Base-by-base conservation (phyloP, 2,888 invertebrate species). In the Hetaerina titia region DNA sequence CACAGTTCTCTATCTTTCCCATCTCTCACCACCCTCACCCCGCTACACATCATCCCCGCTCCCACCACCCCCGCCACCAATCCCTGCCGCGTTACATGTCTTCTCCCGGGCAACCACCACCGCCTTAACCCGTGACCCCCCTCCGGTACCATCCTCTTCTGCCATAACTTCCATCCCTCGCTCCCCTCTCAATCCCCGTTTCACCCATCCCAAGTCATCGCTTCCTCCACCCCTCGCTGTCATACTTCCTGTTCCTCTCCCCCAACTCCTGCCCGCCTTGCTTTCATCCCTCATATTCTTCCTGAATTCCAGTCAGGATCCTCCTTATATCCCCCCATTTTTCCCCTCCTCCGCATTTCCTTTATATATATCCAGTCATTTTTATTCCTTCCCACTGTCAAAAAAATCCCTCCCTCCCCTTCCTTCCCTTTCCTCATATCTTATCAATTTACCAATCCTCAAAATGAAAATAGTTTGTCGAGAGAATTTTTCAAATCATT, bases 301-400 rank as follows among this genome's bases (percentile, higher is more conserved):
- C 92, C 69, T 56, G 69, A 92, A 92, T 92, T 92, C 92, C 69
- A 69, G 64, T 69, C 92, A 92, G 56, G 92, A 92, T 92, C 74
- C 92, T 45, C 69, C 74, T 74, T 92, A 92, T 69, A 92, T 56
- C 92, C 90, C 25, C 45, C 45, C 63, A 45, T 63, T 45, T 45
- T 45, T 64, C 63, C 90, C 25, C 17, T 45, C 90, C 45, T 13
- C 90, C 56, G 69, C 13, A 45, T 45, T 45, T 4, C 45, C 45
- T 45, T 45, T 45, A 45, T 45, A 45, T 45, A 45, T 45, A 45
- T 45, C 45, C 45, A 4, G 45, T 4, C 45, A 45, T 45, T 45
- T 4, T 45, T 45, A 45, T 4, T 45, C 45, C 45, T 45, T 45
- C 45, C 45, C 45, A 4, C 45, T 45, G 45, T 45, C 45, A 45